A percentile compares a stretch with the other conserved stretches of the same genome.
These are phyloP conservation scores for Ditula angustiorana DNA, from an alignment of 2,888 invertebrate genomes.

Conservation along the genomic window DNA sequence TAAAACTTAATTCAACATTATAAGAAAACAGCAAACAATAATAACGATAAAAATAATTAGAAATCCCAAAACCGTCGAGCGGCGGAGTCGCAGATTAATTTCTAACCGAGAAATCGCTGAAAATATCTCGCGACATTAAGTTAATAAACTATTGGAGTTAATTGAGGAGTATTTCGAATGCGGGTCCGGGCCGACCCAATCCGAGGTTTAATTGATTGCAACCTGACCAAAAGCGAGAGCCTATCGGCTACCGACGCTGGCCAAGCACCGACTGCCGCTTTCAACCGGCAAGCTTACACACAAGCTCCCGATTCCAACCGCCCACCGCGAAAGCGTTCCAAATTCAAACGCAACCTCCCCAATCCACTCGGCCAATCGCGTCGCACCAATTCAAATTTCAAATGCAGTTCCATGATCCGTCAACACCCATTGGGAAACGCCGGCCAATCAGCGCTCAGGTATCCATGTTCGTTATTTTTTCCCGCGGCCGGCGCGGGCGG, in stretches of 20 bases:
- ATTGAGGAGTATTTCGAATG: slow-evolving; percentile 74
- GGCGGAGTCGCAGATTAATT: slow-evolving; percentile 60
- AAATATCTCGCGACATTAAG: slow-evolving; percentile 75
- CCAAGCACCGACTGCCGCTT: slow-evolving; percentile 66
- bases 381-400: slow-evolving; percentile 63
- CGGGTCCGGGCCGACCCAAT: slow-evolving; percentile 70
- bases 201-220: slow-evolving; percentile 78
- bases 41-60: slow-evolving; percentile 66
- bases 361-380: slow-evolving; percentile 64
- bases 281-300: slow-evolving; percentile 76
- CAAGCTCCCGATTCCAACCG: slow-evolving; percentile 70
- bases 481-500: slow-evolving; percentile 62
- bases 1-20: slow-evolving; percentile 69
- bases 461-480: slow-evolving; percentile 77
- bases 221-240: slow-evolving; percentile 72
- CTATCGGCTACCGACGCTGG: slow-evolving; percentile 53
- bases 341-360: slow-evolving; percentile 75
- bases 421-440: slow-evolving; percentile 61
- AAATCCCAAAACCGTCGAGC: slow-evolving; percentile 46
- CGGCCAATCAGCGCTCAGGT: slow-evolving; percentile 68
- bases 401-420: slow-evolving; percentile 59
- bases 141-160: slow-evolving; percentile 86
- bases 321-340: slow-evolving; percentile 76
- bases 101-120: slow-evolving; percentile 61
- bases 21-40: slow-evolving; percentile 63